A percentile compares a stretch with the other conserved stretches of the same genome.
phyloP scores from a whole-genome alignment of 2,113 vertebrate species.

The Paratilapia polleni region DNA sequence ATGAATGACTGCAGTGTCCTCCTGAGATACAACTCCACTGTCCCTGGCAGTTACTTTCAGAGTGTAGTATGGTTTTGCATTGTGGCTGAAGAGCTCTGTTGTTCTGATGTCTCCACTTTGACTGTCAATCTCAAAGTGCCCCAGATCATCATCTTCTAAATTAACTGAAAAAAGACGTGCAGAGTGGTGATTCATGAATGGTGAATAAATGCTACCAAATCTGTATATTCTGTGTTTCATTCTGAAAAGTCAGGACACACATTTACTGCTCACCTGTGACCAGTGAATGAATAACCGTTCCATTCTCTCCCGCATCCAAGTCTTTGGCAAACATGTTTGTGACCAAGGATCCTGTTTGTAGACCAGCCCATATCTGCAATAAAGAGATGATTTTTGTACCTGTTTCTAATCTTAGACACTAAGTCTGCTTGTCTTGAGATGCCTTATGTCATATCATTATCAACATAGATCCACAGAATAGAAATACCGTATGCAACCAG shows the following conservation, averaged over 20 bases:
- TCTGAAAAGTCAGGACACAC: background rate
- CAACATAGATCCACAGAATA: no score
- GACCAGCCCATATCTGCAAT: constrained; percentile 86
- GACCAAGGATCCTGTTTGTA: constrained; percentile 83
- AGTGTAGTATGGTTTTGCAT: constrained; percentile 75
- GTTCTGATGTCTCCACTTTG: constrained; percentile 87
- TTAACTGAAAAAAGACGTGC: constrained; percentile 31
- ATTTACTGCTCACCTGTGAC: constrained; percentile 78
- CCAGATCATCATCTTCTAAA: constrained; percentile 60
- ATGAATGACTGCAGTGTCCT: constrained; percentile 80
- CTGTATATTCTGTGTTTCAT: background rate
- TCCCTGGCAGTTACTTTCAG: constrained; percentile 85
- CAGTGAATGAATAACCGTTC: constrained; percentile 83
- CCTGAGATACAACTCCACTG: constrained; percentile 78
- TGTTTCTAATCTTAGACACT: background rate
- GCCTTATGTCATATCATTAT: no score
- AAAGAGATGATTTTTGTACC: fast-evolving
- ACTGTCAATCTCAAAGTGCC: constrained; percentile 87
- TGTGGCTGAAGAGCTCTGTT: constrained; percentile 73
- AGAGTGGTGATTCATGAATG: background rate
- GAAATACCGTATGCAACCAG: no score
- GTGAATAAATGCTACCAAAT: background rate
- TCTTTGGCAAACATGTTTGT: constrained; percentile 91
- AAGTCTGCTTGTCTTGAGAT: background rate
- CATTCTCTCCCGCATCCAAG: constrained; percentile 87